phyloP scores from a whole-genome alignment of 1,140 invertebrate species.

The Aphidius ervi region DNA sequence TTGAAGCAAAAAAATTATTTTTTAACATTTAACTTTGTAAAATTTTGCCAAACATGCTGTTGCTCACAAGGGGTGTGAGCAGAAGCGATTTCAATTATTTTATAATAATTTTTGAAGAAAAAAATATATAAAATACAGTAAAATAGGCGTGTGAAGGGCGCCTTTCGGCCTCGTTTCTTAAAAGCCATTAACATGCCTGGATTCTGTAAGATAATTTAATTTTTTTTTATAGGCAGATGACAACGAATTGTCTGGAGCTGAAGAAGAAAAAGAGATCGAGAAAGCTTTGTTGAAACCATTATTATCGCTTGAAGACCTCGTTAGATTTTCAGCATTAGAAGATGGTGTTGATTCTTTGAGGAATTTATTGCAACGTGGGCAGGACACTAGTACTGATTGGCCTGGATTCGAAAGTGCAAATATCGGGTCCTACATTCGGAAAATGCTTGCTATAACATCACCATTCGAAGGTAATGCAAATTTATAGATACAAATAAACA shows the following conservation, averaged over 20 bases:
- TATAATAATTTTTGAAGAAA: too few relatives aligned
- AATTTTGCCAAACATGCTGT: too few relatives aligned
- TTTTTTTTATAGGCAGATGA: conserved; percentile 53
- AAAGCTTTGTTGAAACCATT: conserved; percentile 58
- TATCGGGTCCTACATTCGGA: conserved; percentile 59
- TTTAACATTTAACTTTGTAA: too few relatives aligned
- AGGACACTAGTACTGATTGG: conserved; percentile 52
- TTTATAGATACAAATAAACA: too few relatives aligned
- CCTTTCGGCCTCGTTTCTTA: too few relatives aligned
- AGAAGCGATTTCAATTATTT: too few relatives aligned
- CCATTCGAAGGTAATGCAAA: conserved; percentile 45
- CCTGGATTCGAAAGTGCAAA: conserved; percentile 55
- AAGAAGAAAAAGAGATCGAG: conserved; percentile 63
- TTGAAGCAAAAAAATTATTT: too few relatives aligned
- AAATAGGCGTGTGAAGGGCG: too few relatives aligned
- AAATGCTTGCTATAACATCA: conserved; percentile 48
- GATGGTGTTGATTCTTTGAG: conserved; percentile 56
- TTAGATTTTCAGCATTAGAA: conserved; percentile 57
- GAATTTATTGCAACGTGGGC: conserved; percentile 55
- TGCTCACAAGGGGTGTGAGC: too few relatives aligned
- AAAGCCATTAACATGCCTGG: too few relatives aligned
- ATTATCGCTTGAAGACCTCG: conserved; percentile 59
- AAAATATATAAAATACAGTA: too few relatives aligned
- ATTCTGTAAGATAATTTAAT: conserved; percentile 1
- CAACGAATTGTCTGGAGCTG: conserved; percentile 61